Evolutionary conservation across 2,888 invertebrate genomes (phyloP), one percentile per base, ranked within the genome.

Genomic region (Phymatocera aterrima): DNA sequence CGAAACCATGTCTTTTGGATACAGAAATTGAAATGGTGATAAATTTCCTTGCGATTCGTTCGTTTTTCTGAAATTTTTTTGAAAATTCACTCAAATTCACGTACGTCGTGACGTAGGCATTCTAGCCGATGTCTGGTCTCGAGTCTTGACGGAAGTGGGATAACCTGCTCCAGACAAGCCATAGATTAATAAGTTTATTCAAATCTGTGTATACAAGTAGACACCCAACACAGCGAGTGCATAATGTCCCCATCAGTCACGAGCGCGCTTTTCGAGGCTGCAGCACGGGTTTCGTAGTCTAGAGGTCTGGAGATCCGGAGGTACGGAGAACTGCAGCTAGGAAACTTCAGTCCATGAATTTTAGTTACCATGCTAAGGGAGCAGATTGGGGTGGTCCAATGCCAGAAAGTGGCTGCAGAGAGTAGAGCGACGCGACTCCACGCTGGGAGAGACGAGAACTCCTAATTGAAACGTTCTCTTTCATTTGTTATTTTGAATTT

Each of bases 401-500:
- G 51, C 28, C 72, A 18, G 34, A 48, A 51, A 72, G 72, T 51
- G 77, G 79, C 78, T 78, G 80, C 77, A 78, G 48, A 78, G 79
- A 78, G 46, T 77, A 79, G 79, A 78, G 57, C 77, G 87, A 85
- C 84, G 70, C 81, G 87, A 85, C 84, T 68, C 81, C 87, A 87
- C 85, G 87, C 87, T 87, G 88, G 74, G 88, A 86, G 86, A 87
- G 85, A 85, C 87, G 88, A 88, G 86, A 87, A 86, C 81, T 79
- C 83, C 87, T 88, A 87, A 88, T 88, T 88, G 88, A 88, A 88
- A 87, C 86, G 88, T 88, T 87, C 85, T 84, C 86, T 86, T 86
- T 87, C 87, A 87, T 87, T 88, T 88, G 83, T 88, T 87, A 88
- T 87, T 86, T 84, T 80, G 80, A 80, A 83, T 81, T 81, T 83